A percentile compares a stretch with the other conserved stretches of the same genome.
Conservation (phyloP, 2,797 vertebrate genomes). For the Labeo calbasu region DNA sequence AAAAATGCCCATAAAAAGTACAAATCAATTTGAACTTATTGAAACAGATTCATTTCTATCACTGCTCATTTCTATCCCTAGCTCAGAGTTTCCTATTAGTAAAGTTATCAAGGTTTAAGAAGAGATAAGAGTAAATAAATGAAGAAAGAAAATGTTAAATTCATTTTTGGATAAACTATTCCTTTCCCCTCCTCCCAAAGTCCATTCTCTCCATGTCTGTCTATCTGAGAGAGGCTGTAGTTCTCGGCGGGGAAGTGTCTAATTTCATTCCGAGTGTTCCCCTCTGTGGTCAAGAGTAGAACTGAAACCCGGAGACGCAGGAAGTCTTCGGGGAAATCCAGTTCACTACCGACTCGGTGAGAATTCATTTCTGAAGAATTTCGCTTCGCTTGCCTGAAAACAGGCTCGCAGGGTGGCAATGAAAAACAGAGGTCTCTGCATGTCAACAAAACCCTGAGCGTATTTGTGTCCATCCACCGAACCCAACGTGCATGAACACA, state of each 20-base stretch:
- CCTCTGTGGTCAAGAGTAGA: conserved; percentile 56
- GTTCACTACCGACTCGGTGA: conserved; percentile 45
- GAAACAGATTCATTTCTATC: too few relatives aligned
- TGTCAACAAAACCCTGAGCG: conserved; percentile 55
- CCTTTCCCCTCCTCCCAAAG: background rate
- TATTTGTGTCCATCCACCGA: conserved; percentile 23
- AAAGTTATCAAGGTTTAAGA: background rate
- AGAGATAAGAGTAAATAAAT: background rate
- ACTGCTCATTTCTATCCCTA: too few relatives aligned
- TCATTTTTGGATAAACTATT: background rate
- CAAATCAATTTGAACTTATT: too few relatives aligned
- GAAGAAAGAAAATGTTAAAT: background rate
- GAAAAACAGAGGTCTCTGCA: conserved; percentile 53
- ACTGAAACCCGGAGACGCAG: conserved; percentile 43
- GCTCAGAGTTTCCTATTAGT: background rate
- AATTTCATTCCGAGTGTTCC: conserved; percentile 50
- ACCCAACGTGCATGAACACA: conserved; percentile 12
- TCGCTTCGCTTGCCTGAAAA: conserved; percentile 49
- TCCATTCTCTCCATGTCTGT: conserved; percentile 24
- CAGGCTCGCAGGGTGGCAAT: conserved; percentile 44
- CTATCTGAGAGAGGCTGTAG: conserved; percentile 18
- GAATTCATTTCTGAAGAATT: conserved; percentile 58
- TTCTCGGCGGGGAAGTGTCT: conserved; percentile 41
- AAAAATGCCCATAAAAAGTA: too few relatives aligned
- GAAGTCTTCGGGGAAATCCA: conserved; percentile 54